Evolutionary conservation across 2,113 vertebrate species (phyloP).

Genomic region (Bubo blakistoni): DNA sequence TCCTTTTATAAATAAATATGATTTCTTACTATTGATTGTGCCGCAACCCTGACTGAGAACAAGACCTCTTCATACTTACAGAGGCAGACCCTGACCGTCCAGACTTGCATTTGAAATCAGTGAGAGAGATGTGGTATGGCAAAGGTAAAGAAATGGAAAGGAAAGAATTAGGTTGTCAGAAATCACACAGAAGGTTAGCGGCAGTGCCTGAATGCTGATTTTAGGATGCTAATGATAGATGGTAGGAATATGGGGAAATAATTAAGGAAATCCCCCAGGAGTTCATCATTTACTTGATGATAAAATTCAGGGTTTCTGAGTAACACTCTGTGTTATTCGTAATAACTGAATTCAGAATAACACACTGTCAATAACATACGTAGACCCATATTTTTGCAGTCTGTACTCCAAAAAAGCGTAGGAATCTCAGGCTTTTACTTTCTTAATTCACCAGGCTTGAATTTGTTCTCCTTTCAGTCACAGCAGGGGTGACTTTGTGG

Average conservation of each 20-base stretch:
- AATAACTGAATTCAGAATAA: neutral
- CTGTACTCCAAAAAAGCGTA: neutral
- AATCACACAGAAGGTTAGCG: neutral
- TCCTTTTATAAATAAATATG: neutral
- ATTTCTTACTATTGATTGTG: neutral
- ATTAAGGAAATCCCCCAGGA: neutral
- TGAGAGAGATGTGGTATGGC: neutral
- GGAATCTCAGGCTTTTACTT: neutral
- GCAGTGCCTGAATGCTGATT: neutral
- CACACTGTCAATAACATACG: neutral
- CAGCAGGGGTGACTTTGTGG: neutral
- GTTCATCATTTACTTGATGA: neutral
- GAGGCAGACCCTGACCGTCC: neutral
- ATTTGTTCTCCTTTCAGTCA: neutral
- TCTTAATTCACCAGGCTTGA: neutral
- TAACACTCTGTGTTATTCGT: neutral
- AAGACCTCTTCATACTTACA: neutral
- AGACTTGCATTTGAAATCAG: neutral
- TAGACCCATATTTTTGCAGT: neutral
- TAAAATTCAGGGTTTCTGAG: neutral
- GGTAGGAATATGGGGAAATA: neutral
- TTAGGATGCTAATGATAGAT: neutral
- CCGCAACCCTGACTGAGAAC: neutral
- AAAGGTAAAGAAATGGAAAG: neutral
- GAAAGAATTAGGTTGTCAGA: neutral